phyloP scores from a whole-genome alignment of 2,888 invertebrate genomes.

The Cotesia congregata region DNA sequence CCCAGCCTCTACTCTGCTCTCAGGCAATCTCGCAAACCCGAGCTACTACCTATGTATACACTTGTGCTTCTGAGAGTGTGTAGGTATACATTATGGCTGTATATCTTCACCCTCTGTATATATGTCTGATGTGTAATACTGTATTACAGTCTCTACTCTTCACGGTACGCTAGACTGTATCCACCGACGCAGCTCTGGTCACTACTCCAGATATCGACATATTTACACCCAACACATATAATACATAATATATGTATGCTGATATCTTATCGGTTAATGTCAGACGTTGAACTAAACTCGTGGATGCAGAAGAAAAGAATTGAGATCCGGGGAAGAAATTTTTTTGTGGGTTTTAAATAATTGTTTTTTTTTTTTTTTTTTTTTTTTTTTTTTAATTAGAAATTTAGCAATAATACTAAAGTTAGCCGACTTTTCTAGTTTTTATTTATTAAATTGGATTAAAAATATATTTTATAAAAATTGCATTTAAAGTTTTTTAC shows the following conservation, averaged over 20 bases:
- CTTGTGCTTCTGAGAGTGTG: neutral
- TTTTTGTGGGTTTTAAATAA: no score
- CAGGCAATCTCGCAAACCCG: slow-evolving; percentile 30
- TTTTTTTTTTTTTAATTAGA: no score
- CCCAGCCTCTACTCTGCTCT: slow-evolving; percentile 6
- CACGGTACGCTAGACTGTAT: neutral
- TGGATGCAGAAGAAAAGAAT: no score
- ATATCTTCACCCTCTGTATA: neutral
- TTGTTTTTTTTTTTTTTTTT: no score
- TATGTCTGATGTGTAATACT: neutral
- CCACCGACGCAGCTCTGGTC: neutral
- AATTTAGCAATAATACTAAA: no score
- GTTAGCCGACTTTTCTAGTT: no score
- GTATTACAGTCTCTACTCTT: neutral
- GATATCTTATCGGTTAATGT: neutral
- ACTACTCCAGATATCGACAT: neutral
- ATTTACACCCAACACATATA: neutral
- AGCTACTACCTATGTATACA: slow-evolving; percentile 20
- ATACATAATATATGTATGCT: neutral
- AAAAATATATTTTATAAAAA: no score
- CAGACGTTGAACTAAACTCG: no score
- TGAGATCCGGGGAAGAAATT: no score
- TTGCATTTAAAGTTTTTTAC: no score
- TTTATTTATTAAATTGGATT: no score
- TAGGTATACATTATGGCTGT: neutral